Conservation (phyloP, 2,113 vertebrate genomes). For the Calypte anna region DNA sequence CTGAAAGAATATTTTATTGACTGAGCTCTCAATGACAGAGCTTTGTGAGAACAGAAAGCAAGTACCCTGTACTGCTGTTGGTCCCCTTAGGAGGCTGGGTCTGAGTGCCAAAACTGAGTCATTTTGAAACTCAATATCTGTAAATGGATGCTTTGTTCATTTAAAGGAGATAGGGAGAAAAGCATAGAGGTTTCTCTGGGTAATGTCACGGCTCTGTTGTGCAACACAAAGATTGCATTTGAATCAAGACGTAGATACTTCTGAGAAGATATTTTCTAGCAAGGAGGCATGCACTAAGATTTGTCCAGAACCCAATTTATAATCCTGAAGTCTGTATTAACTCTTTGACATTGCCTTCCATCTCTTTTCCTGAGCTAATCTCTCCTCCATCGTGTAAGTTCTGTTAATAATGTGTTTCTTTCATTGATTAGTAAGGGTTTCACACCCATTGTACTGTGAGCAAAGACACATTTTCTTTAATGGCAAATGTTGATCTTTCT, state of each 20-base stretch:
- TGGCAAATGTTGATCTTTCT: neutral
- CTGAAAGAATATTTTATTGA: neutral
- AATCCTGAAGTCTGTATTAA: neutral
- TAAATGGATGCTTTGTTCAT: slow-evolving; percentile 52
- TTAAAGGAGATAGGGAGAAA: slow-evolving; percentile 16
- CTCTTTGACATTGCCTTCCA: slow-evolving; percentile 4
- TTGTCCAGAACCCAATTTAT: neutral
- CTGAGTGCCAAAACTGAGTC: slow-evolving; percentile 13
- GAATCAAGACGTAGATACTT: neutral
- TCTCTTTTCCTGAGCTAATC: neutral
- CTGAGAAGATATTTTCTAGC: neutral
- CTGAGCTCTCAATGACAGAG: neutral
- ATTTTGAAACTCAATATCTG: slow-evolving; percentile 43
- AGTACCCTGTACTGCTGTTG: neutral
- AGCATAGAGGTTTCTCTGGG: slow-evolving; percentile 4
- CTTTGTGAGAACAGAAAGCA: slow-evolving; percentile 4
- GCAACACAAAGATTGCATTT: neutral
- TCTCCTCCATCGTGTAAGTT: neutral
- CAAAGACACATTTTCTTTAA: neutral
- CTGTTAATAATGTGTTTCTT: neutral
- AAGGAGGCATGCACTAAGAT: neutral
- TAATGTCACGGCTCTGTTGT: slow-evolving; percentile 24
- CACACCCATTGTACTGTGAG: neutral
- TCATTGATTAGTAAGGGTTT: neutral
- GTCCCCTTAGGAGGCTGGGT: neutral